Base-by-base conservation (phyloP, 2,113 vertebrate genomes). In the Gulo gulo region DNA sequence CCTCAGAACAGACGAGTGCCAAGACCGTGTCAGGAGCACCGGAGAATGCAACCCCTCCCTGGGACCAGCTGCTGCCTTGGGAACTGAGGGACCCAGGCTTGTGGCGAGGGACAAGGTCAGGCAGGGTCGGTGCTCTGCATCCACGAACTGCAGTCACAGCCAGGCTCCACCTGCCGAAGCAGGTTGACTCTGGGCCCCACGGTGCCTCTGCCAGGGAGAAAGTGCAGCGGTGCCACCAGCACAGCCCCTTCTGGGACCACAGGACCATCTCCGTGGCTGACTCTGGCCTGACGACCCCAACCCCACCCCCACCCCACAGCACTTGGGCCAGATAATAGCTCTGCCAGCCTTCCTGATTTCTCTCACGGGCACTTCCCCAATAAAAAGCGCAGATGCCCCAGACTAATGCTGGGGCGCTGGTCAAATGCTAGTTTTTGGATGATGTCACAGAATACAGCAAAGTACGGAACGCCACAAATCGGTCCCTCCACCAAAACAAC, bases 161-260 rank as follows among this genome's bases (percentile, higher is more conserved):
- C 59, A 45, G 73, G 26, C 1, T 14, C 21, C n/a, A 7, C 39
- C n/a, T n/a, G 12, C 4, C 0, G 0, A n/a, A 34, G 6, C 59
- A 14, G 18, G 12, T 69, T 12, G 67, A 78, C 55, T 21, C 55
- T 29, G 16, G 79, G 50, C 79, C 6, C 65, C 34, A 16, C 0
- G 5, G 90, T 6, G 7, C 57, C 79, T 21, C 10, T 6, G 42
- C 52, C 67, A 31, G 24, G 21, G 52, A 67, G 2, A 34, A 0
- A 9, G 21, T 4, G 23, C 8, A 4, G 29, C 55, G n/a, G 71
- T 14, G 18, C 24, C 1, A 24, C 59, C 6, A 26, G 16, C 11
- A 0, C 15, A 7, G 34, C n/a, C 61, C 36, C 79, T 42, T 79
- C 78, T 9, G 21, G 50, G 47, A 31, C 45, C 20, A 69, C 1